Base-by-base conservation (phyloP, 2,797 vertebrate species). In the Psittacula derbiana region DNA sequence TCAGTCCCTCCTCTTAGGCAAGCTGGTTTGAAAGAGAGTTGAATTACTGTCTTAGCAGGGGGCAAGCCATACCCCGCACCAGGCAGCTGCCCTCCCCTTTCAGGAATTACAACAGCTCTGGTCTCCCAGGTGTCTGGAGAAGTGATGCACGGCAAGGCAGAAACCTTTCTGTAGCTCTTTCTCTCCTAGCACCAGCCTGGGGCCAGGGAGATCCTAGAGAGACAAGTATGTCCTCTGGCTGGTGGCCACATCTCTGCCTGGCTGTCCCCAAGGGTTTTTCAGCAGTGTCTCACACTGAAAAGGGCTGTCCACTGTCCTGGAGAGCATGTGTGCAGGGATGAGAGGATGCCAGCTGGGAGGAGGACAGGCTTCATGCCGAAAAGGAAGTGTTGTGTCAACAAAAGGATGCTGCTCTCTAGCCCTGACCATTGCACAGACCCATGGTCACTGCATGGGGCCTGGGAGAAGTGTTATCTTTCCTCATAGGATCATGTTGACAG, bases 341-440 rank as follows among this genome's bases (percentile, higher is more conserved):
- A 72, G 53, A 79, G n/a, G 31, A 53, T 57, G 43, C 10, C 11
- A 25, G 28, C 5, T 78, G 16, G 16, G 57, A 81, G 40, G 33
- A 87, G 28, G 50, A 16, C 38, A 70, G 46, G 41, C 28, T 47
- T 31, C 0, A 0, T 0, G 0, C 16, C 0, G 3, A 64, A 57
- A 52, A 49, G 41, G 58, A 88, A 75, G 43, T 16, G 24, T 41
- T 53, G 19, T 69, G 52, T 88, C 47, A 38, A n/a, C 19, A 86
- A 44, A 17, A 87, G 15, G 41, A 57, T 46, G 44, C 25, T 85
- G 43, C 21, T 71, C 11, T 61, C 20, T 38, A 90, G 16, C 33
- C 55, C 41, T 81, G 62, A 61, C 10, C 36, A 31, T 14, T 8
- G 13, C 24, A 47, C 40, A 55, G 50, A 18, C 33, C 64, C 16